A percentile compares a stretch with the other conserved stretches of the same genome.
Evolutionary conservation across 1,140 invertebrate genomes (phyloP).

Genomic region (Sminthurinus signatus): DNA sequence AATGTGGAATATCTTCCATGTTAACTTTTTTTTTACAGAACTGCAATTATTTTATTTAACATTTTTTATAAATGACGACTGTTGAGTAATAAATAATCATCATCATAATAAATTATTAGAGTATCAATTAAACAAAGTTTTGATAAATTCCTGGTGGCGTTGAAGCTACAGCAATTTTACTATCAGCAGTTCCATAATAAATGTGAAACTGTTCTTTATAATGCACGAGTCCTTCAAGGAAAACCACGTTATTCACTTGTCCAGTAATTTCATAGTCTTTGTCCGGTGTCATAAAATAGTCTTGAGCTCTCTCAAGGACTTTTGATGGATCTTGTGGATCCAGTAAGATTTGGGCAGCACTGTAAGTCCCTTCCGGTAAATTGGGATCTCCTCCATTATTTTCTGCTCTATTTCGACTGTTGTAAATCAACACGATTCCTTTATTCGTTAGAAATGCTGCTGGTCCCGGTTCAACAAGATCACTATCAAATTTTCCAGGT

Average conservation of each 20-base stretch:
- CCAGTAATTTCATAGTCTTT: conserved; percentile 31
- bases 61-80: too few relatives aligned
- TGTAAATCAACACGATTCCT: conserved; percentile 35
- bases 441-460: conserved; percentile 23
- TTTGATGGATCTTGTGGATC: neutral
- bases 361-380: conserved; percentile 28
- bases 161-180: conserved; percentile 34
- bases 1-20: too few relatives aligned
- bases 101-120: too few relatives aligned
- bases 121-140: too few relatives aligned
- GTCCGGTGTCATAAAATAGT: conserved; percentile 33
- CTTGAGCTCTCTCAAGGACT: conserved; percentile 9
- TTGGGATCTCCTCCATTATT: conserved; percentile 17
- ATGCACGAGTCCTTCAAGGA: conserved; percentile 29
- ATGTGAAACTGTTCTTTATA: conserved; percentile 22
- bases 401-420: conserved; percentile 17
- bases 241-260: conserved; percentile 34
- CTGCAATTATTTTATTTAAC: too few relatives aligned
- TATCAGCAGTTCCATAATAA: conserved; percentile 37
- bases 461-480: conserved; percentile 36
- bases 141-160: too few relatives aligned
- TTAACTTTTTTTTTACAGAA: too few relatives aligned
- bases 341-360: conserved; percentile 28
- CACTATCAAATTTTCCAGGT: conserved; percentile 30
- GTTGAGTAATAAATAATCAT: too few relatives aligned